Conservation (phyloP, 2,113 vertebrate species). For the Burhinus bistriatus region DNA sequence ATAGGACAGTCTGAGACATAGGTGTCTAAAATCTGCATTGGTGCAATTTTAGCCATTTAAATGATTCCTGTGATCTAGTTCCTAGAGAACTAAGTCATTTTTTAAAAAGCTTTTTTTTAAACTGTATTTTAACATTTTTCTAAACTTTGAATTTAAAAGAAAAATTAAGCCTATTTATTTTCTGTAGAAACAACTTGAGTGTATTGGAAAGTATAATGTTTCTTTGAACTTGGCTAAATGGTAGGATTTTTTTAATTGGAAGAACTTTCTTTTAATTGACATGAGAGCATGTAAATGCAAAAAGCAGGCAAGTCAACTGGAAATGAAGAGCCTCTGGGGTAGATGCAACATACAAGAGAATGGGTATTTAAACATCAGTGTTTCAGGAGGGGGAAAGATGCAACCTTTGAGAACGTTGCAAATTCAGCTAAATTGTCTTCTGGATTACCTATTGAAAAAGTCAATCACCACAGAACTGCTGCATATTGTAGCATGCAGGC, state of each 20-base stretch:
- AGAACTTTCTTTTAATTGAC: background rate
- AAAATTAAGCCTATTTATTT: too few relatives aligned
- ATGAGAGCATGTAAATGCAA: background rate
- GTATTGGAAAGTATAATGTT: background rate
- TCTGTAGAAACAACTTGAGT: background rate
- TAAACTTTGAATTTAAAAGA: too few relatives aligned
- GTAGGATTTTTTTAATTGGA: background rate
- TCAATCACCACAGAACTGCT: background rate
- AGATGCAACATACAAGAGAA: background rate
- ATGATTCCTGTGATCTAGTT: too few relatives aligned
- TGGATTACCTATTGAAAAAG: background rate
- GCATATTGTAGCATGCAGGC: background rate
- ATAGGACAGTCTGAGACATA: too few relatives aligned
- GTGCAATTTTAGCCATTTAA: too few relatives aligned
- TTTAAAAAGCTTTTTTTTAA: too few relatives aligned
- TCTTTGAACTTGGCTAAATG: background rate
- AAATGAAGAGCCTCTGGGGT: background rate
- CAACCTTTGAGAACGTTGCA: background rate
- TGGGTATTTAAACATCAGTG: background rate
- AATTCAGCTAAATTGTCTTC: background rate
- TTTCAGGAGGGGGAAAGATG: background rate
- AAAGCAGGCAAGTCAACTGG: background rate
- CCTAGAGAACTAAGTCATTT: too few relatives aligned
- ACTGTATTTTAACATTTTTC: too few relatives aligned
- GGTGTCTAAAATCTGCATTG: too few relatives aligned